Evolutionary conservation across 2,797 vertebrate species (phyloP).

Genomic region (Artibeus lituratus): DNA sequence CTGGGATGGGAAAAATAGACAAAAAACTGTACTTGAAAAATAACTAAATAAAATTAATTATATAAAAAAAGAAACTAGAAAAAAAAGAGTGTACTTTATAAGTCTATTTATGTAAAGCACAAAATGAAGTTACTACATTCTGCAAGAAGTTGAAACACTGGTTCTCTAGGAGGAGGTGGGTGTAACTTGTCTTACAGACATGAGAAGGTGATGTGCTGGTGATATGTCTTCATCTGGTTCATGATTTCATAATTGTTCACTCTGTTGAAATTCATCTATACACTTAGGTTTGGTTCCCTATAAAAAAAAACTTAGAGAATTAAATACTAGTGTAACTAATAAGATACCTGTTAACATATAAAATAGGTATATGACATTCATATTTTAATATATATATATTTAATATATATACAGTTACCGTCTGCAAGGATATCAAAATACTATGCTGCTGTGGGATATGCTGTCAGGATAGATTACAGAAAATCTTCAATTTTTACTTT

Average conservation of each 20-base stretch:
- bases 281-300: neutral
- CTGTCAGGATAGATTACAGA: neutral
- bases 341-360: neutral
- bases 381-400: neutral
- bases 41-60: too few species aligned
- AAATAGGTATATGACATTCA: neutral
- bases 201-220: neutral
- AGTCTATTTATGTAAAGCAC: neutral
- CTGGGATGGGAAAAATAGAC: too few species aligned
- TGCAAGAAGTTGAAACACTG: neutral
- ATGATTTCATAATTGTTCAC: neutral
- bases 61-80: too few species aligned
- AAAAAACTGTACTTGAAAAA: too few species aligned
- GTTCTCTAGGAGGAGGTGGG: neutral
- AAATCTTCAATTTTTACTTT: neutral
- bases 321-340: neutral
- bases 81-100: neutral
- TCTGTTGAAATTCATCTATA: neutral
- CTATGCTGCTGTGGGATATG: neutral
- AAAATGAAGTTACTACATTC: neutral
- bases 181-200: neutral
- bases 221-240: neutral
- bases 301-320: neutral
- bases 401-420: neutral
- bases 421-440: neutral